Percentiles rank a stretch among this genome's conserved stretches.
phyloP scores from a whole-genome alignment of 2,113 vertebrate species.

The Xyliphius kryptos region DNA sequence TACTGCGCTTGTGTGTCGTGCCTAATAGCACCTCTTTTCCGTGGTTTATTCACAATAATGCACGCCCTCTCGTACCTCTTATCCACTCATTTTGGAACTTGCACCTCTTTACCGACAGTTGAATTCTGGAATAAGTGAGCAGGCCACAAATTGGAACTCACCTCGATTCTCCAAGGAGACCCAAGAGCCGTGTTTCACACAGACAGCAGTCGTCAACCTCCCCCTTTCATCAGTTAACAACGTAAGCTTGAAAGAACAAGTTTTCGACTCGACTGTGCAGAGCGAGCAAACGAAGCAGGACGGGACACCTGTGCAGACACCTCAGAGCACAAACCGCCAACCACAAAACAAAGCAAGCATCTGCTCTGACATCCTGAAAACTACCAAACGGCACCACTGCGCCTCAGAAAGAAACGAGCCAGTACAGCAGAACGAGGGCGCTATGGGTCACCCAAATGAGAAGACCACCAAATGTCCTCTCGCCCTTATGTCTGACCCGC shows the following conservation, averaged over 20 bases:
- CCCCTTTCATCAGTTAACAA: neutral
- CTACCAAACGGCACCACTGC: neutral
- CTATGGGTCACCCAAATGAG: neutral
- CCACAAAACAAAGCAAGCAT: neutral
- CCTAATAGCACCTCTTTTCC: no score
- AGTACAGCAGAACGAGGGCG: slow-evolving; percentile 8
- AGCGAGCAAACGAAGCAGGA: neutral
- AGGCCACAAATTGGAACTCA: slow-evolving; percentile 41
- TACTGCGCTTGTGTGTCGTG: no score
- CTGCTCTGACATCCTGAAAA: neutral
- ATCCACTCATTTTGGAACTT: no score
- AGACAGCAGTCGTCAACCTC: neutral
- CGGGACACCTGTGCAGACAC: neutral
- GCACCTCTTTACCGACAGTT: no score
- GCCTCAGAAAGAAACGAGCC: slow-evolving; percentile 2
- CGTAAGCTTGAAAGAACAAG: neutral
- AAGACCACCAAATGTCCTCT: slow-evolving; percentile 18
- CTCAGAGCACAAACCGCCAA: neutral
- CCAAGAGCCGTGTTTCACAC: slow-evolving; percentile 1
- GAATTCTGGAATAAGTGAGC: neutral
- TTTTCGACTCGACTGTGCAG: slow-evolving; percentile 1
- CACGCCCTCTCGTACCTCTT: no score
- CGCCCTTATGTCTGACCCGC: slow-evolving; percentile 51
- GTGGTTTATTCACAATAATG: no score
- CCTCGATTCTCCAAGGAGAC: slow-evolving; percentile 28